These are phyloP conservation scores for Laothoe populi DNA, from an alignment of 2,888 invertebrate species.

Conservation along the genomic window DNA sequence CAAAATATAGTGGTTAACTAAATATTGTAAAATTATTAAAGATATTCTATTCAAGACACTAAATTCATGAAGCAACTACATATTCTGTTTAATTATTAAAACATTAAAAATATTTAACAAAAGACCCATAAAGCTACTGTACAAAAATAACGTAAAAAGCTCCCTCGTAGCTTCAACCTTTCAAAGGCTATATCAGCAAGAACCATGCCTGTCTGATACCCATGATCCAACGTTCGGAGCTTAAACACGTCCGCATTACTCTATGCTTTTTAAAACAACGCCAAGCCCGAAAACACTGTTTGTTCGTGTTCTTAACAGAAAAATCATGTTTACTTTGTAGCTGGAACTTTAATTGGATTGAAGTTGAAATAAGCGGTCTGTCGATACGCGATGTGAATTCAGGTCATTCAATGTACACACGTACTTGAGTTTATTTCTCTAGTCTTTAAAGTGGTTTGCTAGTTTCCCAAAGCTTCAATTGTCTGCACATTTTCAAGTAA, in stretches of 20 bases:
- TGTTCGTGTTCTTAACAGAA: slow-evolving; percentile 36
- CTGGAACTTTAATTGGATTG: slow-evolving; percentile 29
- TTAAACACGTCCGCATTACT: slow-evolving; percentile 50
- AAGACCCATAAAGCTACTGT: slow-evolving; percentile 6
- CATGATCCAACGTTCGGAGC: slow-evolving; percentile 57
- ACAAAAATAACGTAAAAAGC: slow-evolving; percentile 11
- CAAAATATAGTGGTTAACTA: too few species aligned
- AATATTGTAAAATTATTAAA: too few species aligned
- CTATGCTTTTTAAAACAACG: slow-evolving; percentile 47
- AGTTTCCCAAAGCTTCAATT: background rate
- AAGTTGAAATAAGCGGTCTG: slow-evolving; percentile 12
- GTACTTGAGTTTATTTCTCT: slow-evolving; percentile 4
- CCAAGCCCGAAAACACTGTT: slow-evolving; percentile 39
- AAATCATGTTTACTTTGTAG: slow-evolving; percentile 35
- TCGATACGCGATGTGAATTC: slow-evolving; percentile 5
- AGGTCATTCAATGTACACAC: background rate
- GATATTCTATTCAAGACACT: too few species aligned
- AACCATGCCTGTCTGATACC: slow-evolving; percentile 47
- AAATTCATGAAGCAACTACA: too few species aligned
- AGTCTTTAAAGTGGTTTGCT: background rate
- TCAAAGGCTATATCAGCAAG: slow-evolving; percentile 43
- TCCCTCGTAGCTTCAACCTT: slow-evolving; percentile 37
- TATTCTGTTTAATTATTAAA: background rate
- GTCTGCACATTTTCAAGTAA: too few species aligned
- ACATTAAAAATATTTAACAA: background rate